Evolutionary conservation across 2,888 invertebrate species (phyloP).

Genomic region (Drosophila lacicola): DNA sequence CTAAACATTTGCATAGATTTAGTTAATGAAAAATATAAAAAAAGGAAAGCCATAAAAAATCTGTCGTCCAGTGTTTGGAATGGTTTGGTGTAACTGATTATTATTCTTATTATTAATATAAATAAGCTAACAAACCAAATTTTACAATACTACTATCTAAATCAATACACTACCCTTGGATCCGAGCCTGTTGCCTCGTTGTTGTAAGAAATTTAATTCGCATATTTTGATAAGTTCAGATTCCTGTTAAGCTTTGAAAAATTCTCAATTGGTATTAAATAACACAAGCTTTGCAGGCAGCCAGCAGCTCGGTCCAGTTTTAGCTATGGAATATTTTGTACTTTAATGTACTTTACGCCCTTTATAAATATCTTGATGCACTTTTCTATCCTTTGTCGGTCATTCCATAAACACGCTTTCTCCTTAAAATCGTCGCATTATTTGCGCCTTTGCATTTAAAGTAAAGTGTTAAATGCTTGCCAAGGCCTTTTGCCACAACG

Average conservation of each 20-base stretch:
- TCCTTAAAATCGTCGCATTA: conserved; percentile 31
- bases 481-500: conserved; percentile 31
- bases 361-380: conserved; percentile 1
- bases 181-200: too few relatives aligned
- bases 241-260: not conserved
- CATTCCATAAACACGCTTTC: conserved; percentile 23
- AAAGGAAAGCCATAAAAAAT: too few relatives aligned
- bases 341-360: conserved; percentile 14
- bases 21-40: not conserved
- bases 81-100: too few relatives aligned
- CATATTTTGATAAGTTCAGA: not conserved
- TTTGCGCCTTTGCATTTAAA: conserved; percentile 29
- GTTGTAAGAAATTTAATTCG: not conserved
- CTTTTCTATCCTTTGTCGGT: conserved; percentile 28
- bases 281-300: not conserved
- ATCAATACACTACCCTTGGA: too few relatives aligned
- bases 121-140: too few relatives aligned
- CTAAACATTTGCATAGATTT: not conserved
- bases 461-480: conserved; percentile 32
- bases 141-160: too few relatives aligned
- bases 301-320: not conserved
- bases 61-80: too few relatives aligned
- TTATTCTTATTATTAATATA: too few relatives aligned
- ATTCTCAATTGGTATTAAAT: not conserved
- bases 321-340: not conserved